A percentile compares a stretch with the other conserved stretches of the same genome.
Evolutionary conservation across 1,140 invertebrate species (phyloP).

Genomic region (Stratiolaelaps scimitus): DNA sequence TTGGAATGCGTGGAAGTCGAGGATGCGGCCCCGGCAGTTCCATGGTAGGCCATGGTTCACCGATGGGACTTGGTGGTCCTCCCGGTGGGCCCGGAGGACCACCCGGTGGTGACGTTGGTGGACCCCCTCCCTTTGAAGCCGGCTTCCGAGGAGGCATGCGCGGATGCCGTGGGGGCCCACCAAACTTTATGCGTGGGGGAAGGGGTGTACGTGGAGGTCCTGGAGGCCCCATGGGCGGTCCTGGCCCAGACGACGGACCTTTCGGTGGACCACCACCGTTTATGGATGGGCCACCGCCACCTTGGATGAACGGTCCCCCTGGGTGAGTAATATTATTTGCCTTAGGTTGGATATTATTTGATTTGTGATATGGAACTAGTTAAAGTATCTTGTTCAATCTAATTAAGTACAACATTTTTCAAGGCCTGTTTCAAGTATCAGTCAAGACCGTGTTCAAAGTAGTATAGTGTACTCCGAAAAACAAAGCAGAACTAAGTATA

Average conservation of each 20-base stretch:
- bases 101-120: conserved; percentile 1
- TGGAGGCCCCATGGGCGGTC: conserved; percentile 17
- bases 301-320: conserved; percentile 22
- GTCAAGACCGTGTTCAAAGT: too few species aligned
- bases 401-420: too few species aligned
- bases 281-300: conserved; percentile 9
- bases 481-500: too few species aligned
- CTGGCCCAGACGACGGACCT: background rate
- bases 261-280: conserved; percentile 23
- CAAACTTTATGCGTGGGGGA: conserved; percentile 13
- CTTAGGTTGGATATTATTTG: too few species aligned
- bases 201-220: background rate
- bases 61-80: background rate
- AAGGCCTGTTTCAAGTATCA: too few species aligned
- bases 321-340: background rate
- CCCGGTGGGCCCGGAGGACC: conserved; percentile 17
- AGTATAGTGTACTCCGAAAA: too few species aligned
- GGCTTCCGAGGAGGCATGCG: conserved; percentile 11
- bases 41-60: background rate
- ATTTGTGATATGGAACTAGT: background rate
- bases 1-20: conserved; percentile 3
- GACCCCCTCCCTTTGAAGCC: conserved; percentile 3
- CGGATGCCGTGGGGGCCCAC: conserved; percentile 1
- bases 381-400: too few species aligned
- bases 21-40: background rate